A percentile compares a stretch with the other conserved stretches of the same genome.
Evolutionary conservation across 2,888 invertebrate species (phyloP).

Genomic region (Hydrotaea cyrtoneurina): DNA sequence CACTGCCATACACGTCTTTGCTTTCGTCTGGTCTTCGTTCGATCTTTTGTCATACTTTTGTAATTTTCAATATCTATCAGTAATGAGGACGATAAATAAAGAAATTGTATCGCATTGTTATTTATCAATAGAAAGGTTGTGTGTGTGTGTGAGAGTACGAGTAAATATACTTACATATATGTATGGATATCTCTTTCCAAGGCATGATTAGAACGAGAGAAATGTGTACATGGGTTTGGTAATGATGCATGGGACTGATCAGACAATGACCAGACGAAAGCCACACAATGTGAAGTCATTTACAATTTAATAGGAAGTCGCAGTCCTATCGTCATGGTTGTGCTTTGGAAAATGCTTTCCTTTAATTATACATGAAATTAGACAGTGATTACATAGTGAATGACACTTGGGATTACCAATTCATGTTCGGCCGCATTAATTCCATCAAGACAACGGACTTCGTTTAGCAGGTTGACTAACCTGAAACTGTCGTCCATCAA

Average conservation of each 20-base stretch:
- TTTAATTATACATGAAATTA: no score
- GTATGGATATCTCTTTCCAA: slow-evolving; percentile 27
- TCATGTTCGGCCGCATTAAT: no score
- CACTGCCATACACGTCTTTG: neutral
- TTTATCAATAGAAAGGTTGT: neutral
- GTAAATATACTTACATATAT: no score
- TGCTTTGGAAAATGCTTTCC: no score
- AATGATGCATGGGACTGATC: slow-evolving; percentile 54
- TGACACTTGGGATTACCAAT: no score
- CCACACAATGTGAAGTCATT: no score
- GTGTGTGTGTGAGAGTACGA: neutral
- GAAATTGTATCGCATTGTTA: slow-evolving; percentile 18
- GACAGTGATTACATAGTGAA: no score
- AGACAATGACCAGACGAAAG: neutral
- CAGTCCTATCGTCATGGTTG: no score
- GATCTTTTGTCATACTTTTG: slow-evolving; percentile 15
- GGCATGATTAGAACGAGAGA: slow-evolving; percentile 37
- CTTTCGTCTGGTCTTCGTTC: neutral
- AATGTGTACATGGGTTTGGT: slow-evolving; percentile 13
- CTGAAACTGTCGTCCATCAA: neutral
- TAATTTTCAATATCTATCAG: slow-evolving; percentile 23
- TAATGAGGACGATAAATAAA: slow-evolving; percentile 33
- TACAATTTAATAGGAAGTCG: no score
- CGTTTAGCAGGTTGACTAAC: no score
- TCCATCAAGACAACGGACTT: no score